These are phyloP conservation scores for Otocyon megalotis DNA, from an alignment of 2,113 vertebrate species.

Conservation along the genomic window DNA sequence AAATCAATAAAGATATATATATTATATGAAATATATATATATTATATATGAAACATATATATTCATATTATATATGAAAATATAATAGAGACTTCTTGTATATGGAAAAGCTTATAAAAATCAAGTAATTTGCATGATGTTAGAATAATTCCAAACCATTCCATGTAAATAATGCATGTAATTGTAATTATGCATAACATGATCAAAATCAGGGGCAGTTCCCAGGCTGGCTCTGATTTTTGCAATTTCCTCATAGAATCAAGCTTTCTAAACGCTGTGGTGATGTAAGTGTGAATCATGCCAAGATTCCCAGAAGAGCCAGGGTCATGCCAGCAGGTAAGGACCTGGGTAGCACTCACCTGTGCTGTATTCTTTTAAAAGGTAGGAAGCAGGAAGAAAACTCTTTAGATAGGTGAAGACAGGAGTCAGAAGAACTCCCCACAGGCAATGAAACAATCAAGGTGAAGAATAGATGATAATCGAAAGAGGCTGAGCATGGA, in stretches of 20 bases:
- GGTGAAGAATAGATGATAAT: background rate
- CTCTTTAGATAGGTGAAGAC: background rate
- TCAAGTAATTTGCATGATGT: background rate
- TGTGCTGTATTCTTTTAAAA: background rate
- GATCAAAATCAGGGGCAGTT: background rate
- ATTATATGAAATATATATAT: too few species aligned
- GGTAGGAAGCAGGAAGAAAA: background rate
- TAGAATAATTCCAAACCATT: background rate
- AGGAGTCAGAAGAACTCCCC: constrained; percentile 40
- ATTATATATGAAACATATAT: too few species aligned
- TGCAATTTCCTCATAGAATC: background rate
- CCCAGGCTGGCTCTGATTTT: background rate
- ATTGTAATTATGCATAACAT: background rate
- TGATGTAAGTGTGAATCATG: background rate
- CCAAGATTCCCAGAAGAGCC: background rate
- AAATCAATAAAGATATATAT: background rate
- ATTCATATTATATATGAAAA: background rate
- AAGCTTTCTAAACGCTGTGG: background rate
- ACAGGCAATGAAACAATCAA: background rate
- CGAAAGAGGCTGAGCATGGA: background rate
- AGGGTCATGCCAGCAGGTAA: background rate
- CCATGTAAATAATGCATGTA: background rate
- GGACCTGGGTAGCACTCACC: background rate
- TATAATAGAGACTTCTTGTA: background rate
- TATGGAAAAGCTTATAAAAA: background rate